Evolutionary conservation across 1,140 invertebrate species (phyloP).

Genomic region (Drosophila takahashii): DNA sequence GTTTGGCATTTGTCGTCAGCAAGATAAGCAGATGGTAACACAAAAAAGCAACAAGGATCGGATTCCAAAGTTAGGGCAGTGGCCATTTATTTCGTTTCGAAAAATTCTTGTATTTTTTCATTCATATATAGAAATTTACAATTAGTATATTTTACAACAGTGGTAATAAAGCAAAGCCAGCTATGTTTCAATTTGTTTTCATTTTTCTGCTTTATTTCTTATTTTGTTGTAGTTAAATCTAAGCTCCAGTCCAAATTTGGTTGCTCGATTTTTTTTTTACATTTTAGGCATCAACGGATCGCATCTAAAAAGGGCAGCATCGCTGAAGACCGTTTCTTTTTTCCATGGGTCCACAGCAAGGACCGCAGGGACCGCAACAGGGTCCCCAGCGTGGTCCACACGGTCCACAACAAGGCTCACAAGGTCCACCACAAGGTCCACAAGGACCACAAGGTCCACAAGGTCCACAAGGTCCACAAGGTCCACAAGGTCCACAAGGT

Average conservation of each 20-base stretch:
- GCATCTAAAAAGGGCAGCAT: slow-evolving; percentile 9
- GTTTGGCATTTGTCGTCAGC: slow-evolving; percentile 25
- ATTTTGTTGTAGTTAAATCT: background rate
- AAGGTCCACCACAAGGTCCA: slow-evolving; percentile 31
- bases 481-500: slow-evolving; percentile 26
- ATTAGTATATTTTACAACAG: too few relatives aligned
- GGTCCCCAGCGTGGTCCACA: slow-evolving; percentile 40
- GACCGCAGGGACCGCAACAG: slow-evolving; percentile 13
- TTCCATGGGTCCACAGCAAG: slow-evolving; percentile 17
- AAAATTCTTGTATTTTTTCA: too few relatives aligned
- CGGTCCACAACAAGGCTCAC: slow-evolving; percentile 32
- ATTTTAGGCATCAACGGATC: too few relatives aligned
- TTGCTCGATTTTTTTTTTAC: background rate
- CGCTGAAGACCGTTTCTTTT: slow-evolving; percentile 14
- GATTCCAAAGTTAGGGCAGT: too few relatives aligned
- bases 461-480: slow-evolving; percentile 15
- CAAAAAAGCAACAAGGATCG: background rate
- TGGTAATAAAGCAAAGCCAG: too few relatives aligned
- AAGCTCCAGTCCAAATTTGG: background rate
- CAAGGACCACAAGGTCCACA: slow-evolving; percentile 17
- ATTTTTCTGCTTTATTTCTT: background rate
- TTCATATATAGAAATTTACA: too few relatives aligned
- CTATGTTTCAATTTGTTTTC: background rate
- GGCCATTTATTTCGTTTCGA: too few relatives aligned
- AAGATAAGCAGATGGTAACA: background rate